Base-by-base conservation (phyloP, 2,797 vertebrate species). In the Hoplostethus atlanticus region DNA sequence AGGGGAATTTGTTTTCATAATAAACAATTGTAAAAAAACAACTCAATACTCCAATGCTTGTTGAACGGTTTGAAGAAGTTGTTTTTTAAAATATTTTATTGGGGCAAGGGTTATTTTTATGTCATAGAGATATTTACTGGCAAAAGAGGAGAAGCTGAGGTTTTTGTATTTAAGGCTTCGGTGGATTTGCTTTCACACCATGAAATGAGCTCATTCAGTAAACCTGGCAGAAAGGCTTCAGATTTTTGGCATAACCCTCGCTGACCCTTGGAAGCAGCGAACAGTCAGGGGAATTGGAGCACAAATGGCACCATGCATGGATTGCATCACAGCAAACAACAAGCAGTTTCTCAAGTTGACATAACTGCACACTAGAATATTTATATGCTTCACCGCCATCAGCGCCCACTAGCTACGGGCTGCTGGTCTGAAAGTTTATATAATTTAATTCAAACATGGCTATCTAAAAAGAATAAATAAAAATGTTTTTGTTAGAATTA, bases 181-280 rank as follows among this genome's bases (percentile, higher is more conserved):
- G 15, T 12, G 46, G 73, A 76, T 54, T 54, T 21, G 11, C 81
- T 87, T 89, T 91, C 79, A 88, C 85, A 83, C 82, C 68, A 47
- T 74, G 65, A 80, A 76, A 88, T 90, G 77, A 89, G 83, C 85
- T 88, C 88, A 87, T 88, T 91, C 84, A 83, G 83, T 87, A 87
- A 92, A 93, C 74, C 74, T 92, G 81, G 79, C 93, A 90, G 69
- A 81, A 66, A 89, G 89, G 90, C 89, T 92, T 91, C 68, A 93
- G 79, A 94, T 94, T 92, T 92, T 94, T 92, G 85, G 78, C 87
- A 70, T 87, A 87, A 83, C 91, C 87, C 81, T 73, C 70, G 9
- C 50, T 87, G 86, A 91, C 88, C 88, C 69, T 69, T 67, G 76
- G 75, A 77, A 73, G 70, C 75, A 55, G 34, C 5, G 44, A 53